A percentile compares a stretch with the other conserved stretches of the same genome.
Evolutionary conservation across 2,113 vertebrate species (phyloP).

Genomic region (Melanostigma gelatinosum): DNA sequence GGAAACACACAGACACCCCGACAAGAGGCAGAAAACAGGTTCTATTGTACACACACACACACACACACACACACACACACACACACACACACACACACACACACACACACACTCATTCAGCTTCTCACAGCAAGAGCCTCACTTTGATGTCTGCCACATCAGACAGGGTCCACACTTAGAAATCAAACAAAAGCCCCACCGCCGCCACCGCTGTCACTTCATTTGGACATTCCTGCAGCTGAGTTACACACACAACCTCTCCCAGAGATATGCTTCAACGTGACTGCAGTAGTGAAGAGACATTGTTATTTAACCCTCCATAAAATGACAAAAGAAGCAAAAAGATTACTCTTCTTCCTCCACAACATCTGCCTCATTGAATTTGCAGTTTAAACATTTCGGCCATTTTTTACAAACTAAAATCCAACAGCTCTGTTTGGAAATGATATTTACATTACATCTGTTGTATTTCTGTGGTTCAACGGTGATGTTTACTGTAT

Average conservation of each 20-base stretch:
- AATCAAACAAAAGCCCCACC: constrained; percentile 50
- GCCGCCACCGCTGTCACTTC: constrained; percentile 48
- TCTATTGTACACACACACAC: not conserved
- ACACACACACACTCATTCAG: constrained; percentile 10
- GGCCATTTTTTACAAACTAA: not conserved
- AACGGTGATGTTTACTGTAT: not conserved
- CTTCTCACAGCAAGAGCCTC: constrained; percentile 7
- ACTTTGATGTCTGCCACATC: constrained; percentile 70
- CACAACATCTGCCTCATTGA: not conserved
- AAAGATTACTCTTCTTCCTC: not conserved
- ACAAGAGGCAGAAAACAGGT: constrained; percentile 35
- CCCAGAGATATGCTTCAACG: constrained; percentile 1
- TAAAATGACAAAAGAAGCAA: constrained; percentile 13
- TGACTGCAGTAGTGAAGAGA: not conserved
- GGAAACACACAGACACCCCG: not conserved
- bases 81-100: not conserved
- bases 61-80: constrained; percentile 16
- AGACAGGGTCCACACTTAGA: constrained; percentile 48
- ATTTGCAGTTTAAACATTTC: constrained; percentile 2
- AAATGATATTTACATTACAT: not conserved
- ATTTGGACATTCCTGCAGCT: constrained; percentile 65
- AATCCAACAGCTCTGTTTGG: not conserved
- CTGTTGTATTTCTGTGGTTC: not conserved
- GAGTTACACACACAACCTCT: constrained; percentile 39
- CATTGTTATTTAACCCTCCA: not conserved